phyloP scores from a whole-genome alignment of 2,113 vertebrate genomes.

The Eubucco bourcierii region DNA sequence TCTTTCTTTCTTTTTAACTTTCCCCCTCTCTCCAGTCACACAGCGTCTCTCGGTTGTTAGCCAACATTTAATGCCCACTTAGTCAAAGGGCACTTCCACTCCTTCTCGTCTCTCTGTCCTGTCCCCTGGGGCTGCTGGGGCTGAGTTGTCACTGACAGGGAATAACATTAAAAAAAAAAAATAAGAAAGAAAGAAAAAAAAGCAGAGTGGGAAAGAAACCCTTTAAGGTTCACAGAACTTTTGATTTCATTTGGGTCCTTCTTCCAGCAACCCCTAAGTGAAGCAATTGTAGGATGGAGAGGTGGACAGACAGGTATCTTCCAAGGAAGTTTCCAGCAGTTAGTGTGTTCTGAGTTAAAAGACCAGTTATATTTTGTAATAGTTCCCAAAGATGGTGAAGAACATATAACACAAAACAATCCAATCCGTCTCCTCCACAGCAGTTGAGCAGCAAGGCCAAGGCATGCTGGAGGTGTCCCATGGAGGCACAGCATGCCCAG shows the following conservation, averaged over 20 bases:
- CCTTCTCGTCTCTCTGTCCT: conserved; percentile 69
- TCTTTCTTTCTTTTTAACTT: conserved; percentile 76
- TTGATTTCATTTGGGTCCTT: background rate
- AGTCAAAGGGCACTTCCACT: conserved; percentile 73
- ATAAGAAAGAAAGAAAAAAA: background rate
- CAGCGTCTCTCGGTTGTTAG: conserved; percentile 75
- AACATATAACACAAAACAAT: background rate
- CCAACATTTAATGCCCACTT: conserved; percentile 77
- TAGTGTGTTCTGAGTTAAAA: background rate
- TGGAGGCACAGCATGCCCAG: background rate
- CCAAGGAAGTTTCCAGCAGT: background rate
- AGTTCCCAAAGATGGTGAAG: background rate
- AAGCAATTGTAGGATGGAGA: background rate
- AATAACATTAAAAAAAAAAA: conserved; percentile 10
- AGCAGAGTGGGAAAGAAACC: background rate
- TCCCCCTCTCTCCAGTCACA: conserved; percentile 72
- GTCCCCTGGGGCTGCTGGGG: conserved; percentile 55
- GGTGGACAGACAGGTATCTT: background rate
- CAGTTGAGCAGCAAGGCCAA: background rate
- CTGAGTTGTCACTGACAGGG: conserved; percentile 34
- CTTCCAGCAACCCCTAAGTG: background rate
- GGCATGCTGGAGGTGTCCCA: background rate
- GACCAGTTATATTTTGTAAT: background rate
- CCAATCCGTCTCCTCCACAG: background rate
- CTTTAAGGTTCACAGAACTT: background rate